These are phyloP conservation scores for Tridacna gigas DNA, from an alignment of 2,888 invertebrate species.

Conservation along the genomic window DNA sequence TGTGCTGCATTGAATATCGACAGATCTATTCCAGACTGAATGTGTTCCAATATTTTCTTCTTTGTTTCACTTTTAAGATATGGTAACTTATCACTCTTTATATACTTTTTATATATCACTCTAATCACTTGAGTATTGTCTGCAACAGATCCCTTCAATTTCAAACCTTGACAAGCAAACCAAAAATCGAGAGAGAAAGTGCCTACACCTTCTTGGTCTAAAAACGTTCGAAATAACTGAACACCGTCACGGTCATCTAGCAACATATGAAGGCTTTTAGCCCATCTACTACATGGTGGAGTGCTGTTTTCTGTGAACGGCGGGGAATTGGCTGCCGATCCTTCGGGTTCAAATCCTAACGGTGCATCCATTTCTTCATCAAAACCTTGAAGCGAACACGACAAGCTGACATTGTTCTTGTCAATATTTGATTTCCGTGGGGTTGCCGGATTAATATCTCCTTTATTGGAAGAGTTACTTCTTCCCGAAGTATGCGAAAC, in stretches of 20 bases:
- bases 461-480: constrained; percentile 75
- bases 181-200: constrained; percentile 88
- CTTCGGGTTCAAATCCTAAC: constrained; percentile 88
- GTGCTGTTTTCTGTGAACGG: constrained; percentile 84
- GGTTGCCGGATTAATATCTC: constrained; percentile 78
- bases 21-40: constrained; percentile 86
- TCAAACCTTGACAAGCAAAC: constrained; percentile 89
- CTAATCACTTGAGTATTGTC: constrained; percentile 89
- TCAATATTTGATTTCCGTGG: constrained; percentile 83
- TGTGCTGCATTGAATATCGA: constrained; percentile 95
- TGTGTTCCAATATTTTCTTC: constrained; percentile 88
- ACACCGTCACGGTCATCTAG: constrained; percentile 96
- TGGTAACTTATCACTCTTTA: constrained; percentile 90
- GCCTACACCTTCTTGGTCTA: constrained; percentile 83
- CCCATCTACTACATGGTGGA: constrained; percentile 95
- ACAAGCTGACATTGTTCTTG: constrained; percentile 60
- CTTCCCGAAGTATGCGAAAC: constrained; percentile 74
- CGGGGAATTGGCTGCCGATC: constrained; percentile 86
- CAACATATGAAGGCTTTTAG: constrained; percentile 92
- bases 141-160: constrained; percentile 87
- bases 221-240: constrained; percentile 90
- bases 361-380: constrained; percentile 84
- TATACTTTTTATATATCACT: constrained; percentile 86
- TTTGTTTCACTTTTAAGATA: constrained; percentile 93
- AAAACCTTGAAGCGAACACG: constrained; percentile 59